Evolutionary conservation across 2,888 invertebrate genomes (phyloP), one percentile per base, ranked within the genome.

Genomic region (Drosophila nigritarsus): DNA sequence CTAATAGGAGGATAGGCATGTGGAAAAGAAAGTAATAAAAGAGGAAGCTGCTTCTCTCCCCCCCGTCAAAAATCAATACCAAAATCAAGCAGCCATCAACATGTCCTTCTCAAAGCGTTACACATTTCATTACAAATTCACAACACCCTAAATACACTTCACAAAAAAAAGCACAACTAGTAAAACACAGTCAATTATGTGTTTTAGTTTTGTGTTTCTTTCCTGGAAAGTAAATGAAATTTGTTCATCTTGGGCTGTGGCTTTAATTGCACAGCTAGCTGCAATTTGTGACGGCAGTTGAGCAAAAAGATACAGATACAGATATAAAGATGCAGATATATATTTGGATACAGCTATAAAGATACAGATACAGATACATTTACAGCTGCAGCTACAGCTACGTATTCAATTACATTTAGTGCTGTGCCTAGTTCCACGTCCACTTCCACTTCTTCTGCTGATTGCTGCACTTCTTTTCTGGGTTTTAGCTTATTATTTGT

Each of bases 191-290:
- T 67, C 51, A 53, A 63, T 60, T 68, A 29, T 51, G 42, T 48
- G 70, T 51, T 49, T 2, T 24, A 7, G 45, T 15, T 65, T 56
- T 60, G 34, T 51, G 48, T 30, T 55, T 50, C 51, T 49, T 36
- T 78, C 78, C 63, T 42, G 63, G 78, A 72, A 80, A 58, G 15
- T 45, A 68, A 78, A 64, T 75, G 62, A 66, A 73, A 55, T 69
- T 55, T 51, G 54, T 61, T 51, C 20, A 27, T 29, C 50, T 61
- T 68, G 32, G 27, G 60, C 34, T 36, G 58, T 32, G 38, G 49
- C 67, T 68, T 74, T 69, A 75, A 75, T 75, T 75, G 61, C 65
- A 48, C 27, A 64, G 45, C 32, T 42, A 18, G 36, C 36, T 27
- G 3, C 29, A 30, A 61, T n/a, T 55, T 24, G 18, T 13, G 3